Evolutionary conservation across 2,888 invertebrate species (phyloP).

Genomic region (Homarus gammarus): DNA sequence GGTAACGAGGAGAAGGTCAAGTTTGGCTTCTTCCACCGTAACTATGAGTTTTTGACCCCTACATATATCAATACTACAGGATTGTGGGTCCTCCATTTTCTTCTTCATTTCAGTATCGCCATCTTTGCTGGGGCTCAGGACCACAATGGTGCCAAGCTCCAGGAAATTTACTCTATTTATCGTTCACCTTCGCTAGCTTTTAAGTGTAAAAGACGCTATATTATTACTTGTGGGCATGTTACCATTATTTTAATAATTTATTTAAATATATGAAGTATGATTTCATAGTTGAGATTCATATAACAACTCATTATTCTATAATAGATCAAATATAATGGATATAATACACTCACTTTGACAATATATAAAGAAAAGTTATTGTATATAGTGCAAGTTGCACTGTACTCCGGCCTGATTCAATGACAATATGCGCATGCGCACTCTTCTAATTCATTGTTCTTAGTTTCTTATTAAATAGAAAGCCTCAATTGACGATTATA

Average conservation of each 20-base stretch:
- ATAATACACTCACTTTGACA: background rate
- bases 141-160: background rate
- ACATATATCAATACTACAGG: constrained; percentile 61
- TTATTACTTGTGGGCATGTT: background rate
- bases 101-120: constrained; percentile 40
- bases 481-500: background rate
- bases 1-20: constrained; percentile 67
- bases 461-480: constrained; percentile 41
- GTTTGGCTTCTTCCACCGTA: constrained; percentile 64
- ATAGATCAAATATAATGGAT: background rate
- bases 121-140: constrained; percentile 26
- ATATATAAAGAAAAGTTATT: background rate
- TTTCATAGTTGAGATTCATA: no score
- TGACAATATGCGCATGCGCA: constrained; percentile 56
- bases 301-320: no score
- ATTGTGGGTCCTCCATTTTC: constrained; percentile 69
- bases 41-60: constrained; percentile 69
- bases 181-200: background rate
- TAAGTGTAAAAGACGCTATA: background rate
- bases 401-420: constrained; percentile 13
- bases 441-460: constrained; percentile 42
- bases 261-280: no score
- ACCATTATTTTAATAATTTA: background rate
- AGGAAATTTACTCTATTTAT: background rate
- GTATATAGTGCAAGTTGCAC: background rate